These are phyloP conservation scores for Phocoena sinus DNA, from an alignment of 2,113 vertebrate genomes.

Conservation along the genomic window DNA sequence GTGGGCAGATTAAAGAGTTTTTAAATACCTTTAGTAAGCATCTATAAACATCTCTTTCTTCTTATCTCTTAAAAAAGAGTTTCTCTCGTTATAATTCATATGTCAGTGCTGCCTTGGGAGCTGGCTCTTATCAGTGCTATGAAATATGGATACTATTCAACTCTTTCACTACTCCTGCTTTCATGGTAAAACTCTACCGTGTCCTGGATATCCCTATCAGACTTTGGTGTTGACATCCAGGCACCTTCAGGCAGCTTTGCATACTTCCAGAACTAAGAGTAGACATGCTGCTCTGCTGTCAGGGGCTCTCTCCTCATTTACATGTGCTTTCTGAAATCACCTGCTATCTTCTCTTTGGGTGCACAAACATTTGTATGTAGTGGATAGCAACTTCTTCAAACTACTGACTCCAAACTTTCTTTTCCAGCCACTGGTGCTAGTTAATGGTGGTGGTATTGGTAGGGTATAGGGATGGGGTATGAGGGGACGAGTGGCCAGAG, in stretches of 20 bases:
- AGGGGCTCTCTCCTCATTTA: neutral
- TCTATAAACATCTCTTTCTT: neutral
- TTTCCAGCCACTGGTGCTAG: neutral
- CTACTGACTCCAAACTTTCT: neutral
- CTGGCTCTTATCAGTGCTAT: neutral
- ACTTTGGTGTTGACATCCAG: neutral
- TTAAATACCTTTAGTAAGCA: neutral
- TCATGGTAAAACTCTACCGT: neutral
- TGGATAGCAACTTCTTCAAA: neutral
- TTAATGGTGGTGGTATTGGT: too few species aligned
- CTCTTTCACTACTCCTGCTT: neutral
- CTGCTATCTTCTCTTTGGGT: neutral
- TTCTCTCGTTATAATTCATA: neutral
- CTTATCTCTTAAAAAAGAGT: neutral
- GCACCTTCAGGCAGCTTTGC: neutral
- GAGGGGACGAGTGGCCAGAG: neutral
- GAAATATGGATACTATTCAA: neutral
- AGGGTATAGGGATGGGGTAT: neutral
- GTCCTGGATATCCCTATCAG: too few species aligned
- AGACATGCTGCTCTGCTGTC: neutral
- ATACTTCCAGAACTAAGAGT: neutral
- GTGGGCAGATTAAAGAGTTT: neutral
- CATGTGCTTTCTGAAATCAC: neutral
- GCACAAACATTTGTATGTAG: neutral
- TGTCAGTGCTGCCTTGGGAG: neutral